Percentiles rank a stretch among this genome's conserved stretches.
These are phyloP conservation scores for Scyliorhinus canicula DNA, from an alignment of 2,797 vertebrate species.

Conservation along the genomic window DNA sequence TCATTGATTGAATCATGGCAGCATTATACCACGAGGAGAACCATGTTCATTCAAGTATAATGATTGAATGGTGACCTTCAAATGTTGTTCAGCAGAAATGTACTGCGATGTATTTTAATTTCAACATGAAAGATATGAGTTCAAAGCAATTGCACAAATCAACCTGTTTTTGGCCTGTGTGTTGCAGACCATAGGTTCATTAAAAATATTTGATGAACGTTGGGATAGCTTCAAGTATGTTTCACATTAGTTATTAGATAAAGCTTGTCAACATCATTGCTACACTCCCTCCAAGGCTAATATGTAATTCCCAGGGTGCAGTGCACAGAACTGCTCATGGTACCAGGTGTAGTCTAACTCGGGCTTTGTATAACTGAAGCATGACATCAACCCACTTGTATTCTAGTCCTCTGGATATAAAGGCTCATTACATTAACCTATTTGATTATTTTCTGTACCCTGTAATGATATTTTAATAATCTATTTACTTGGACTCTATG, in stretches of 20 bases:
- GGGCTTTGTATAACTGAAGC: too few relatives aligned
- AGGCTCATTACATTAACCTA: too few relatives aligned
- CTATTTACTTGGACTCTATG: too few relatives aligned
- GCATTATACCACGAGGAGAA: background rate
- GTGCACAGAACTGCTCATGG: too few relatives aligned
- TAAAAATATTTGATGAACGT: background rate
- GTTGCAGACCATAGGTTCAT: background rate
- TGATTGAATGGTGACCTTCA: background rate
- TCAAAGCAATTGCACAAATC: background rate
- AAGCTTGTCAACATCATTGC: background rate
- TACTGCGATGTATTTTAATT: background rate
- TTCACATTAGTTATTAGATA: background rate
- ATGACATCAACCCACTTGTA: too few relatives aligned
- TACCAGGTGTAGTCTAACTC: too few relatives aligned
- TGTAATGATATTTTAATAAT: too few relatives aligned
- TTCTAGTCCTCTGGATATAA: too few relatives aligned
- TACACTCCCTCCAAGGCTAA: too few relatives aligned
- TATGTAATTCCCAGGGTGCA: too few relatives aligned
- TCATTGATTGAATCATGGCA: background rate
- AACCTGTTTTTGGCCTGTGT: background rate
- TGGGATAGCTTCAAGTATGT: background rate
- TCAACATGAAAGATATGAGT: background rate
- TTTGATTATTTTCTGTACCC: too few relatives aligned
- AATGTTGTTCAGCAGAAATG: background rate
- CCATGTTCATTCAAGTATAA: background rate